phyloP scores from a whole-genome alignment of 2,797 vertebrate species.

The Pogoniulus pusillus region DNA sequence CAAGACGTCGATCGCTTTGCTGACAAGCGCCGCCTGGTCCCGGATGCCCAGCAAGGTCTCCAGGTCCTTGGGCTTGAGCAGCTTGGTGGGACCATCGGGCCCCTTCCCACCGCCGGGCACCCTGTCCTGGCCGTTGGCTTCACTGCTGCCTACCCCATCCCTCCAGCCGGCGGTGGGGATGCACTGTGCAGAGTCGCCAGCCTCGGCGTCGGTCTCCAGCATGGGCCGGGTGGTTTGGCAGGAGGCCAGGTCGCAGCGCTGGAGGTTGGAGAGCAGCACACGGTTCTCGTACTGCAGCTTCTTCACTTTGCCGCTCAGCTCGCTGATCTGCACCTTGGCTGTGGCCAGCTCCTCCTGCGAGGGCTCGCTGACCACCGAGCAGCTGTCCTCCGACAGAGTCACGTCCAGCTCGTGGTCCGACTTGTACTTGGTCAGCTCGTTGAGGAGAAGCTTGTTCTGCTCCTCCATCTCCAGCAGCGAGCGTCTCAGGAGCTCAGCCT shows the following conservation, averaged over 20 bases:
- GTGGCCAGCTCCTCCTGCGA: slow-evolving; percentile 90
- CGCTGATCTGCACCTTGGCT: slow-evolving; percentile 90
- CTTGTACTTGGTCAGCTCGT: slow-evolving; percentile 92
- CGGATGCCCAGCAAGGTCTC: slow-evolving; percentile 87
- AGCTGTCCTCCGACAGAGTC: slow-evolving; percentile 85
- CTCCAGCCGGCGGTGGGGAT: slow-evolving; percentile 81
- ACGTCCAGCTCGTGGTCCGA: slow-evolving; percentile 86
- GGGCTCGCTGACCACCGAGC: slow-evolving; percentile 86
- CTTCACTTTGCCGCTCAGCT: slow-evolving; percentile 94
- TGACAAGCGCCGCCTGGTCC: slow-evolving; percentile 90
- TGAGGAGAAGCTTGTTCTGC: slow-evolving; percentile 96
- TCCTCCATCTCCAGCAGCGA: slow-evolving; percentile 96
- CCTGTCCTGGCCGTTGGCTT: slow-evolving; percentile 77
- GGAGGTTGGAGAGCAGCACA: slow-evolving; percentile 94
- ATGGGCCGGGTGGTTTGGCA: slow-evolving; percentile 85
- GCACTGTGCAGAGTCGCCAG: slow-evolving; percentile 91
- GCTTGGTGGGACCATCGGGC: slow-evolving; percentile 44
- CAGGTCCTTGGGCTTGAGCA: slow-evolving; percentile 83
- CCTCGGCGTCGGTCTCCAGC: slow-evolving; percentile 91
- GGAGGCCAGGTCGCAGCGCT: slow-evolving; percentile 93
- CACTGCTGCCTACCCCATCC: slow-evolving; percentile 76
- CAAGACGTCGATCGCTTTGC: slow-evolving; percentile 90
- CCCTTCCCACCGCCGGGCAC: slow-evolving; percentile 30
- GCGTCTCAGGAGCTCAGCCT: slow-evolving; percentile 92
- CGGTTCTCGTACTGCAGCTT: slow-evolving; percentile 98